Evolutionary conservation across 2,888 invertebrate genomes (phyloP).

Genomic region (Anagyrus pseudococci): DNA sequence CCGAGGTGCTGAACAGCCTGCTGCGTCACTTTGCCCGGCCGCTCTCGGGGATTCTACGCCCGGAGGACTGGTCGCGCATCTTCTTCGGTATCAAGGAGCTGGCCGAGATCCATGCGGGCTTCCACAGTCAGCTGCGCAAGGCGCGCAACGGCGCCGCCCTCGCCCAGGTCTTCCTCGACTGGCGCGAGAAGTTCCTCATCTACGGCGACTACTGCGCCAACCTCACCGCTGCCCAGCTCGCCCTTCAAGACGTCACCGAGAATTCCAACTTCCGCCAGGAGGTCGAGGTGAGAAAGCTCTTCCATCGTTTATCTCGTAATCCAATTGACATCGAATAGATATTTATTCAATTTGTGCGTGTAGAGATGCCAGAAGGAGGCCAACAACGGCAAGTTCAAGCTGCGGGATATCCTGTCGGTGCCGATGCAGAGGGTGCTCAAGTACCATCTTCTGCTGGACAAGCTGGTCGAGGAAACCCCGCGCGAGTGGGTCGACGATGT

Average conservation of each 20-base stretch:
- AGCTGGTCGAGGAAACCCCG: constrained; percentile 85
- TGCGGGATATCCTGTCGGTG: constrained; percentile 94
- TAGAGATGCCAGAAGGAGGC: constrained; percentile 93
- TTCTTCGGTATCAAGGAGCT: constrained; percentile 92
- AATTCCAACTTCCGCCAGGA: constrained; percentile 72
- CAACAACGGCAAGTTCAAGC: constrained; percentile 92
- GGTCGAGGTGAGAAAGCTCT: constrained; percentile 68
- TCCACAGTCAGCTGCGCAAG: constrained; percentile 80
- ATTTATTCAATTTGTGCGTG: constrained; percentile 48
- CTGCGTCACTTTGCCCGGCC: constrained; percentile 81
- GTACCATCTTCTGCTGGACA: constrained; percentile 92
- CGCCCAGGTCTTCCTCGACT: constrained; percentile 83
- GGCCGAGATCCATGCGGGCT: constrained; percentile 83
- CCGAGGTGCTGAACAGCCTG: constrained; percentile 88
- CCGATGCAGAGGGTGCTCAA: constrained; percentile 99
- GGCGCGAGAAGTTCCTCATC: constrained; percentile 87
- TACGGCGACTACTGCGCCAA: constrained; percentile 98
- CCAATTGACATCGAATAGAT: background rate
- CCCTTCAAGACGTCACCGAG: constrained; percentile 78
- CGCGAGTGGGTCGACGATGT: constrained; percentile 87
- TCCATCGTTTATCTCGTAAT: background rate
- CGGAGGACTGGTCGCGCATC: constrained; percentile 79
- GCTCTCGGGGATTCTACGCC: constrained; percentile 73
- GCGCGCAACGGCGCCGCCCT: constrained; percentile 69
- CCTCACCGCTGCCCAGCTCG: constrained; percentile 85